Conservation (phyloP, 2,113 vertebrate species). For the Pteronura brasiliensis region DNA sequence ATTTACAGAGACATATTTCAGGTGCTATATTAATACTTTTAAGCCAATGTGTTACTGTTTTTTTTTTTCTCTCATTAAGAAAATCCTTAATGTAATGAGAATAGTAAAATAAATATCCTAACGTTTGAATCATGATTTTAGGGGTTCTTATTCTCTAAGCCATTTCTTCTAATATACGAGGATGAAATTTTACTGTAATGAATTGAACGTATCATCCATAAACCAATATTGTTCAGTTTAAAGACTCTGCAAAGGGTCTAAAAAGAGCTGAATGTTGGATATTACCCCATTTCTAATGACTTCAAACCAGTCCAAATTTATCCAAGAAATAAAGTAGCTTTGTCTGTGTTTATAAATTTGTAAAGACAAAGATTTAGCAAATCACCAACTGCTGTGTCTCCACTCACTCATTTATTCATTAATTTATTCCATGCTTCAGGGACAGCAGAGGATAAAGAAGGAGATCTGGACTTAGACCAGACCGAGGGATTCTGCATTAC, state of each 20-base stretch:
- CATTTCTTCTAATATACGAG: not conserved
- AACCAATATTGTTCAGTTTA: not conserved
- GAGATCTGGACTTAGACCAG: not conserved
- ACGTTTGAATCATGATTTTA: not conserved
- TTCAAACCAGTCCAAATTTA: not conserved
- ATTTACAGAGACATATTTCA: constrained; percentile 15
- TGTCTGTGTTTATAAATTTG: not conserved
- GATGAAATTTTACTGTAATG: not conserved
- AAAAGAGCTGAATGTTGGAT: not conserved
- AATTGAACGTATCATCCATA: not conserved
- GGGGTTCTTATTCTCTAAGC: not conserved
- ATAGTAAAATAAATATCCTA: constrained; percentile 69
- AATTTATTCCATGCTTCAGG: not conserved
- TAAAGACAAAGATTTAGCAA: not conserved
- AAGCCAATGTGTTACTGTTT: constrained; percentile 45
- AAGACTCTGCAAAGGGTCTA: not conserved
- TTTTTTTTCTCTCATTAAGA: not conserved
- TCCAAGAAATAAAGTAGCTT: not conserved
- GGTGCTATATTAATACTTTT: constrained; percentile 49
- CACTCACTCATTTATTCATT: not conserved
- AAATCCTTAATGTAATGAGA: constrained; percentile 17
- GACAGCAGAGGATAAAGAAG: not conserved
- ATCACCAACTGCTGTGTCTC: not conserved
- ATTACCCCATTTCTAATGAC: not conserved
- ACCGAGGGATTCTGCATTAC: not conserved